Percentiles rank a stretch among this genome's conserved stretches.
These are phyloP conservation scores for Oncopeltus fasciatus DNA, from an alignment of 1,140 invertebrate genomes.

Conservation along the genomic window DNA sequence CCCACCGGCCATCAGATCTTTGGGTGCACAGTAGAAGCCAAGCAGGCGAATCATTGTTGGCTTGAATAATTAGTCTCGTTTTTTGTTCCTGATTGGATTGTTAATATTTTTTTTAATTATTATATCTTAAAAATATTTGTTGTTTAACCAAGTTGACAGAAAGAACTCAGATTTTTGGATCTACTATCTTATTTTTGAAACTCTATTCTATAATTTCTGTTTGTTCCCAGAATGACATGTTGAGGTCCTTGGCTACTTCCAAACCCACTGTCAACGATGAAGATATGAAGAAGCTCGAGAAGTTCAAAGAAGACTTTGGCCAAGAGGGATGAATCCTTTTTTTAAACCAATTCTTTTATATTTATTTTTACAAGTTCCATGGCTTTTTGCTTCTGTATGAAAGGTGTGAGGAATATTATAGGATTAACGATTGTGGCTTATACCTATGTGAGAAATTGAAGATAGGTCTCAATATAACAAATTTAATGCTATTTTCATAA, in stretches of 20 bases:
- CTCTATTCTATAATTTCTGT: too few relatives aligned
- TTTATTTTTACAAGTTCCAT: neutral
- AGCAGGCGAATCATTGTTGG: too few relatives aligned
- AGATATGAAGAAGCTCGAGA: constrained; percentile 84
- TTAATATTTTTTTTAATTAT: too few relatives aligned
- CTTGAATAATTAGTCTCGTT: too few relatives aligned
- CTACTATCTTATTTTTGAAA: too few relatives aligned
- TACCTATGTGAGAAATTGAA: neutral
- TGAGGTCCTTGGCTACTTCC: constrained; percentile 76
- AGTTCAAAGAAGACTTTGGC: constrained; percentile 97
- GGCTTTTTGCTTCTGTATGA: neutral
- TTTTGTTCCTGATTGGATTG: neutral
- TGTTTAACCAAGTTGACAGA: too few relatives aligned
- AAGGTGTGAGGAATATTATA: neutral
- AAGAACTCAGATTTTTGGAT: too few relatives aligned
- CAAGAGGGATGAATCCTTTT: constrained; percentile 67
- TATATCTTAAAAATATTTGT: too few relatives aligned
- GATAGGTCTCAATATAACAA: neutral
- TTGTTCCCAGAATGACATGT: constrained; percentile 90
- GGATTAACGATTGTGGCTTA: neutral
- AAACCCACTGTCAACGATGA: constrained; percentile 97
- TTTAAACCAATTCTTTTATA: neutral
- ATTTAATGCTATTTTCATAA: neutral
- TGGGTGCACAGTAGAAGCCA: too few relatives aligned
- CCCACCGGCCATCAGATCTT: too few relatives aligned